Conservation (phyloP, 2,888 invertebrate genomes). For the Sicus ferrugineus region DNA sequence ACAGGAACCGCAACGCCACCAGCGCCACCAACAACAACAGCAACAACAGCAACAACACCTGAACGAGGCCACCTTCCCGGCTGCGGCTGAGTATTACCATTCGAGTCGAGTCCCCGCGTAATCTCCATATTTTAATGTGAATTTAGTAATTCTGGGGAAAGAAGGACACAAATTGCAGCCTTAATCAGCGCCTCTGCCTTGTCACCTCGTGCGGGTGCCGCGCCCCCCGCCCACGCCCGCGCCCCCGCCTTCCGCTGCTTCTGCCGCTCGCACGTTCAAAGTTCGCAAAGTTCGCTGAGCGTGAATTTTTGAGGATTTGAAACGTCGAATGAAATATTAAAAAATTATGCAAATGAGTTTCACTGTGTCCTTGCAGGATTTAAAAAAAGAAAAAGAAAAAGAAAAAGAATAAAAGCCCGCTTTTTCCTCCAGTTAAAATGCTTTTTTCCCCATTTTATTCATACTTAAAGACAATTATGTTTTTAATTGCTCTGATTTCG, state of each 20-base stretch:
- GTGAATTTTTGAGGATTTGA: constrained; percentile 22
- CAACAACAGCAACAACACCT: constrained; percentile 17
- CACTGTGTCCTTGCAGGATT: constrained; percentile 39
- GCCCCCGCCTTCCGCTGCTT: not conserved
- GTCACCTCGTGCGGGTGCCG: not conserved
- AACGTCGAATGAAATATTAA: constrained; percentile 60
- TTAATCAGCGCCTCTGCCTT: constrained; percentile 30
- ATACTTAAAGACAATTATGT: constrained; percentile 57
- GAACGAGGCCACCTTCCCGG: too few relatives aligned
- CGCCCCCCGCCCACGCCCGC: not conserved
- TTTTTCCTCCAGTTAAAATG: not conserved
- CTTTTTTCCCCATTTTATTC: too few relatives aligned
- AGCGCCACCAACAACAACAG: not conserved
- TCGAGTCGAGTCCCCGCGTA: constrained; percentile 35
- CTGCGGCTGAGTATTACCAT: too few relatives aligned
- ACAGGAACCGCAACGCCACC: not conserved
- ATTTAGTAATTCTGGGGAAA: constrained; percentile 32
- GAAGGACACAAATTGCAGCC: not conserved
- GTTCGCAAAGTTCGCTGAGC: constrained; percentile 5
- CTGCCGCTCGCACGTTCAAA: not conserved
- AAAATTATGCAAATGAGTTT: constrained; percentile 64
- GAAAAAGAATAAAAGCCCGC: constrained; percentile 26
- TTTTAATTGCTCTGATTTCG: constrained; percentile 63
- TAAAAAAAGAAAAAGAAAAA: not conserved
- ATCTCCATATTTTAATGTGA: constrained; percentile 44